These are phyloP conservation scores for Masticophis lateralis DNA, from an alignment of 2,797 vertebrate genomes.

Conservation along the genomic window DNA sequence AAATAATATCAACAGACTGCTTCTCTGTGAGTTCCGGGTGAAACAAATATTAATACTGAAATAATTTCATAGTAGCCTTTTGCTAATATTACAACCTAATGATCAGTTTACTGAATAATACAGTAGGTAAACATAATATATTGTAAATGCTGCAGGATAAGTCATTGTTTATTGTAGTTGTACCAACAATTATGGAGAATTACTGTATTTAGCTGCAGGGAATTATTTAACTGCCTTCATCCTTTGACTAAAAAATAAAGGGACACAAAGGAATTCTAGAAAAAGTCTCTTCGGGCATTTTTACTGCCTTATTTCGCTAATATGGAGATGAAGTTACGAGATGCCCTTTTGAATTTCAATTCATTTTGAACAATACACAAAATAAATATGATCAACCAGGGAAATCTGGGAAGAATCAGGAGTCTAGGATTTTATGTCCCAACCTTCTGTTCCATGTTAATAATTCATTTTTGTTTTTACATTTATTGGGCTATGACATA, in stretches of 20 bases:
- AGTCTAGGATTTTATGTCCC: not conserved
- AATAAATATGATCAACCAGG: slow-evolving; percentile 25
- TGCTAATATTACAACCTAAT: not conserved
- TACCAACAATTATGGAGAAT: not conserved
- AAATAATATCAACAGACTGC: not conserved
- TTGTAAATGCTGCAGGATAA: not conserved
- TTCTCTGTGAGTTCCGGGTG: not conserved
- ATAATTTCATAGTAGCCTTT: not conserved
- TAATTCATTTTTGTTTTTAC: not conserved
- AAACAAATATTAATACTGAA: not conserved
- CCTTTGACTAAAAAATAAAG: slow-evolving; percentile 7
- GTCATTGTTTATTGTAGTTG: not conserved
- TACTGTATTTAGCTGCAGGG: not conserved
- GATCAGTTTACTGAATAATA: not conserved
- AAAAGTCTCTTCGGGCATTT: not conserved
- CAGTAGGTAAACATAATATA: not conserved
- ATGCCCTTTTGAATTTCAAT: slow-evolving; percentile 19
- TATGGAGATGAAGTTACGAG: not conserved
- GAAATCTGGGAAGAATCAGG: slow-evolving; percentile 14
- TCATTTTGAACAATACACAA: slow-evolving; percentile 25
- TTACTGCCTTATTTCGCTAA: not conserved
- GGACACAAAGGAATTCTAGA: not conserved
- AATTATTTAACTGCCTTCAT: slow-evolving; percentile 4
- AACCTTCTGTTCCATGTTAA: slow-evolving; percentile 17
- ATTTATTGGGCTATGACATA: not conserved